Evolutionary conservation across 2,888 invertebrate genomes (phyloP), one percentile per base, ranked within the genome.

Genomic region (Opisthograptis luteolata): DNA sequence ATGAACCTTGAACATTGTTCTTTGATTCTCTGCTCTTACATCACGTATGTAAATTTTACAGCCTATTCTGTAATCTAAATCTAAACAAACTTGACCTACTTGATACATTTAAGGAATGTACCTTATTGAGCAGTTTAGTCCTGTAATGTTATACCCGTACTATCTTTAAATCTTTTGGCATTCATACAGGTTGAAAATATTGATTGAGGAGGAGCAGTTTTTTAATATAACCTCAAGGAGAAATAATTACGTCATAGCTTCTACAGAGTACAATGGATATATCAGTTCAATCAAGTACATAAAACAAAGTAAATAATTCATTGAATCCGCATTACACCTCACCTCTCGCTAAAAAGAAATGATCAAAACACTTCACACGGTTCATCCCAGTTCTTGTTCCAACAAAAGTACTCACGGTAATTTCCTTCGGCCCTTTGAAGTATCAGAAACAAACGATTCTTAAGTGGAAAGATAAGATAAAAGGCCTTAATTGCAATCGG

Each of bases 401-500:
- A 44, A 52, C 46, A 50, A 52, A 58, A 58, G 51, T 51, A 50
- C 39, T 43, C 32, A 24, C 52, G 50, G 48, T 53, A 53, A 57
- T 61, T 56, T 56, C 56, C 30, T 46, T 43, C 55, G 50, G 43
- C 55, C 54, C 56, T 60, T 64, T 59, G 57, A 60, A 60, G 57
- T 55, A 60, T 53, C 54, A 44, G 54, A 60, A 57, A 58, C 60
- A 58, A 57, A 60, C 52, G 52, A 49, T 52, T 39, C 55, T 40
- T 55, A 50, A 62, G 59, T 57, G 52, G 47, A 45, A 37, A 55
- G 59, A 60, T 62, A 62, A 61, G 62, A 64, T 67, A 60, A 57
- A 52, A 27, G 58, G 28, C 53, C 60, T 64, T 73, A 70, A 76
- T 73, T 75, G 68, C 65, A 57, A 63, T 60, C 58, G 55, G 49